These are phyloP conservation scores for Philopotamus ludificatus DNA, from an alignment of 1,140 invertebrate genomes.

Conservation along the genomic window DNA sequence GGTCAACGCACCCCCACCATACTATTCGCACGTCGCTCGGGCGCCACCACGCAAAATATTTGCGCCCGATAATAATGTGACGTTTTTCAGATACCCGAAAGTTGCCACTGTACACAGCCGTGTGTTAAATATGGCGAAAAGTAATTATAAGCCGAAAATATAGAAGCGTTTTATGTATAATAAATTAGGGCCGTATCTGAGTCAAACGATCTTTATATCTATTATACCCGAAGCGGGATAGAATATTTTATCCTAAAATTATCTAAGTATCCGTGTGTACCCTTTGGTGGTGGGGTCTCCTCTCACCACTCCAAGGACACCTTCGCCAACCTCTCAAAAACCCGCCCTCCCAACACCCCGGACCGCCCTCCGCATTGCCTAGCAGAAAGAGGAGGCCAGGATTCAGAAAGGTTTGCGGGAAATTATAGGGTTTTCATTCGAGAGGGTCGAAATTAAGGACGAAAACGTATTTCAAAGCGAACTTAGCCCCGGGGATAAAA, in stretches of 20 bases:
- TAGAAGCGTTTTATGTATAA: constrained; percentile 25
- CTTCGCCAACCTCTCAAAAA: constrained; percentile 20
- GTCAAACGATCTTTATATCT: constrained; percentile 40
- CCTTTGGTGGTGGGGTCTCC: constrained; percentile 2
- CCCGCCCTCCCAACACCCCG: constrained; percentile 1
- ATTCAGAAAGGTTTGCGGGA: constrained; percentile 39
- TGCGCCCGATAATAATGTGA: too few species aligned
- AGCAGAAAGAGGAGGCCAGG: constrained; percentile 23
- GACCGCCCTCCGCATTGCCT: not conserved
- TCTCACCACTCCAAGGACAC: constrained; percentile 25
- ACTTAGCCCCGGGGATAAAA: too few species aligned
- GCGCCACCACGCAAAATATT: too few species aligned
- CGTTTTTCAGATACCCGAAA: too few species aligned
- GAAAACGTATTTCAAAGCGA: constrained; percentile 18
- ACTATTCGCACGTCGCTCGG: too few species aligned
- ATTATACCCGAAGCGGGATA: constrained; percentile 37
- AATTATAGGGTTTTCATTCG: constrained; percentile 34
- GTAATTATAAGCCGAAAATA: constrained; percentile 10
- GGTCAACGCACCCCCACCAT: constrained; percentile 5
- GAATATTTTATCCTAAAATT: constrained; percentile 42
- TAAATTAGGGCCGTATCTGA: constrained; percentile 39
- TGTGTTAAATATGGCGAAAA: not conserved
- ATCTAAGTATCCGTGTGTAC: constrained; percentile 34
- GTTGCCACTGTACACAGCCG: too few species aligned
- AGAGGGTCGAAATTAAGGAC: constrained; percentile 11